Base-by-base conservation (phyloP, 2,888 invertebrate genomes). In the Scotopteryx bipunctaria region DNA sequence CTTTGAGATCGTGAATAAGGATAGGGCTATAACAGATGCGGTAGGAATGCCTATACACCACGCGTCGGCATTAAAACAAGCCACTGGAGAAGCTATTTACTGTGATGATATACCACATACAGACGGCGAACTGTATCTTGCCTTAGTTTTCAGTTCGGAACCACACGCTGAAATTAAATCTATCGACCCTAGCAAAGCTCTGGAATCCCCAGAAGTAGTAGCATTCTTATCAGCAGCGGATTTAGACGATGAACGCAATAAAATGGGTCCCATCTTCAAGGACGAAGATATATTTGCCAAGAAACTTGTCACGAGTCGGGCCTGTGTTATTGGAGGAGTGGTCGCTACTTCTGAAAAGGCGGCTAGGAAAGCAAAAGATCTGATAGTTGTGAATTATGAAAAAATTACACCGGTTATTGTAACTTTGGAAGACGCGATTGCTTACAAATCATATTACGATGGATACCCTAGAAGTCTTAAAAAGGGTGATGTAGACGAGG, bases 31-130 rank as follows among this genome's bases (percentile, higher is more conserved):
- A 17, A 82, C 77, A 21, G 95, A 97, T 83, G 89, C 94, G 6
- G 92, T 98, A 25, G 97, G 98, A 0, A 91, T 94, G 47, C 96
- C 98, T 0, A 85, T 96, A 46, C 90, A 94, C 0, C 98, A 98
- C 74, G 84, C 91, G 1, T 95, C 98, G 5, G 97, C 96, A 0
- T 89, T 93, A 27, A 97, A 98, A 75, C 98, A 99, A 86, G 96
- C 95, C 0, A 94, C 97, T 0, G 96, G 98, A 1, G 98, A 98
- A 88, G 98, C 98, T 0, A 84, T 95, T 15, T 99, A 98, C 75
- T 94, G 95, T 63, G 98, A 98, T 74, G 99, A 99, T 76, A 93
- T 97, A 57, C 96, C 96, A 0, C 86, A 83, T 45, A 86, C 92
- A 54, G 91, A 92, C 57, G 93, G 94, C 42, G 98, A 98, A 78